Percentiles rank a stretch among this genome's conserved stretches.
Conservation (phyloP, 2,113 vertebrate species). For the Mesitornis unicolor region DNA sequence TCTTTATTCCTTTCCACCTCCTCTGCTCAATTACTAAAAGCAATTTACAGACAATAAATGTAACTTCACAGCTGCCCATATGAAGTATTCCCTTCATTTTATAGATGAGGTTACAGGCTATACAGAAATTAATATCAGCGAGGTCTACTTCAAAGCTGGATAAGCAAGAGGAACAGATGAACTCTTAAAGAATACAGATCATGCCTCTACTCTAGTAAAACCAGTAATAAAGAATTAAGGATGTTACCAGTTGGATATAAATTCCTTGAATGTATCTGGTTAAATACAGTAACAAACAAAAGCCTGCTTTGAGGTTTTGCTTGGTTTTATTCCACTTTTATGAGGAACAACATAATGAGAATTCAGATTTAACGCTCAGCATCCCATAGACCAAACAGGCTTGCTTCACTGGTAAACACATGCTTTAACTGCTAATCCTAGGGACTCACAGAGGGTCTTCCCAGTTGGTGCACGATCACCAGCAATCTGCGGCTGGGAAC, state of each 20-base stretch:
- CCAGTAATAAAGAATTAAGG: conserved; percentile 36
- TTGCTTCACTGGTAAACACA: neutral
- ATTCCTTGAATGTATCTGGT: conserved; percentile 5
- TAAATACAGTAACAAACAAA: conserved; percentile 29
- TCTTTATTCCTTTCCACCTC: conserved; percentile 52
- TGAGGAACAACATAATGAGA: neutral
- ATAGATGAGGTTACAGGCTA: conserved; percentile 62
- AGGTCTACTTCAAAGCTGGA: conserved; percentile 46
- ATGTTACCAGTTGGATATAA: neutral
- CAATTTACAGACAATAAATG: conserved; percentile 68
- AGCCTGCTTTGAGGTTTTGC: neutral
- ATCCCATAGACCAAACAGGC: neutral
- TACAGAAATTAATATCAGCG: conserved; percentile 48
- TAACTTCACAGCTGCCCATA: conserved; percentile 64
- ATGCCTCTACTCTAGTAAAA: conserved; percentile 4
- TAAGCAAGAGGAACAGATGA: conserved; percentile 39
- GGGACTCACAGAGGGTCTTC: neutral
- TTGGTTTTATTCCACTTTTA: neutral
- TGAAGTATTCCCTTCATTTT: conserved; percentile 62
- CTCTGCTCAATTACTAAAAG: conserved; percentile 65
- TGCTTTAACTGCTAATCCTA: neutral
- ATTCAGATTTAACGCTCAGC: neutral
- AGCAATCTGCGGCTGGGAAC: neutral
- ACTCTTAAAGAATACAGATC: conserved; percentile 39
- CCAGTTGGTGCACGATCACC: neutral